A percentile compares a stretch with the other conserved stretches of the same genome.
Conservation (phyloP, 2,888 invertebrate species). For the Tyria jacobaeae region DNA sequence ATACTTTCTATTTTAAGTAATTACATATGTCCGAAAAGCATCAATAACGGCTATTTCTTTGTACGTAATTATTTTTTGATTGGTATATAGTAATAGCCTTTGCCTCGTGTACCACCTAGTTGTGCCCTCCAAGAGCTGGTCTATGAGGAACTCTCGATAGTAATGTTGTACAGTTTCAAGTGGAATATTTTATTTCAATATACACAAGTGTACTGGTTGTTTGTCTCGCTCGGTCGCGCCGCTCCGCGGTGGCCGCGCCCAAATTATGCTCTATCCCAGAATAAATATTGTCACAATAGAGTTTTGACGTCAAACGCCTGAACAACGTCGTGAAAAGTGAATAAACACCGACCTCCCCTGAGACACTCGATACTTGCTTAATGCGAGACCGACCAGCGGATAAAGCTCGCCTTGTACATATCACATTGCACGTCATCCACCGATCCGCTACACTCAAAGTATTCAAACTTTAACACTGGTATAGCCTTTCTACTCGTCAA, state of each 20-base stretch:
- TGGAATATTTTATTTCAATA: conserved; percentile 13
- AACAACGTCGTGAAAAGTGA: conserved; percentile 37
- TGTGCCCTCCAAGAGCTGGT: too few species aligned
- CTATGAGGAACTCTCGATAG: too few species aligned
- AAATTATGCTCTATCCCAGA: conserved; percentile 47
- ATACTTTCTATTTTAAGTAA: too few species aligned
- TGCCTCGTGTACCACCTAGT: too few species aligned
- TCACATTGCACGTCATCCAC: conserved; percentile 15
- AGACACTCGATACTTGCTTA: conserved; percentile 55
- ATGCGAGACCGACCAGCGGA: conserved; percentile 45
- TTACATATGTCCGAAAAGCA: too few species aligned
- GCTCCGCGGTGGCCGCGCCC: conserved; percentile 14
- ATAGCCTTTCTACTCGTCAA: background rate
- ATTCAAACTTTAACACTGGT: rapidly evolving
- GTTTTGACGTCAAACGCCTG: conserved; percentile 44
- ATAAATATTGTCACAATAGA: conserved; percentile 58
- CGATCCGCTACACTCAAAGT: conserved; percentile 7
- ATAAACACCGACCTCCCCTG: conserved; percentile 63
- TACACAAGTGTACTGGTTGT: background rate
- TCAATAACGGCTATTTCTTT: too few species aligned
- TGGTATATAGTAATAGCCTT: too few species aligned
- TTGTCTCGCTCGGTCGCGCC: background rate
- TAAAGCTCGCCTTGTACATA: background rate
- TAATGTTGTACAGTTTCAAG: background rate
- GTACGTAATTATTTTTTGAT: too few species aligned